Evolutionary conservation across 64 coral and sea anemone genomes (phyloP).

Genomic region (Montipora efflorescens): DNA sequence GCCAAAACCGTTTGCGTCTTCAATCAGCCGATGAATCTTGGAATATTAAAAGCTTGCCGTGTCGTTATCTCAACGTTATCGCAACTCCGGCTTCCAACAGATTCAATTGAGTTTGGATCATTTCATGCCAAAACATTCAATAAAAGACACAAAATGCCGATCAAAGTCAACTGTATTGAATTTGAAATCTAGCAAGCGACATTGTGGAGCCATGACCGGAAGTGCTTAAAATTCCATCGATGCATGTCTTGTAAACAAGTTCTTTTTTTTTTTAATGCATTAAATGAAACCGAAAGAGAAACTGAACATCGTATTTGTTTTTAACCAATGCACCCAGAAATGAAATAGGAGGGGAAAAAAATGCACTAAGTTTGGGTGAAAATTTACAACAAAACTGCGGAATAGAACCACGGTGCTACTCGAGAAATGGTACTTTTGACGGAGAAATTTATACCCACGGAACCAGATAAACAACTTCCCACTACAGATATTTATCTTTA

Average conservation of each 20-base stretch:
- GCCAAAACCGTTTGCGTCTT: not conserved
- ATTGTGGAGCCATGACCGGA: constrained; percentile 10
- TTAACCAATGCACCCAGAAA: not conserved
- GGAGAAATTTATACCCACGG: too few species aligned
- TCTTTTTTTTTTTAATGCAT: not conserved
- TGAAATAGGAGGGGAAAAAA: not conserved
- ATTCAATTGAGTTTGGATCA: not conserved
- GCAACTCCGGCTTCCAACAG: not conserved
- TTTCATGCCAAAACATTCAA: constrained; percentile 28
- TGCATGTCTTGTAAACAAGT: constrained; percentile 26
- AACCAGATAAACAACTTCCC: too few species aligned
- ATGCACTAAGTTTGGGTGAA: too few species aligned
- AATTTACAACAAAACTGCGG: too few species aligned
- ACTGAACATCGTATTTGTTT: not conserved
- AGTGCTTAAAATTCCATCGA: constrained; percentile 27
- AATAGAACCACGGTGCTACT: too few species aligned
- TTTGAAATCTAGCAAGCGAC: not conserved
- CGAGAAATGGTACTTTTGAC: too few species aligned
- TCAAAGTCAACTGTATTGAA: constrained; percentile 17
- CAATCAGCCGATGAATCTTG: not conserved
- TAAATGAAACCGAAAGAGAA: not conserved
- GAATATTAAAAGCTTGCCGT: not conserved
- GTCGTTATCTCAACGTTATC: constrained; percentile 33
- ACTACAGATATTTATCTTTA: not conserved
- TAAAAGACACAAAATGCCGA: not conserved